Percentiles rank a stretch among this genome's conserved stretches.
phyloP scores from a whole-genome alignment of 2,888 invertebrate genomes.

The Mellilla xanthometata region DNA sequence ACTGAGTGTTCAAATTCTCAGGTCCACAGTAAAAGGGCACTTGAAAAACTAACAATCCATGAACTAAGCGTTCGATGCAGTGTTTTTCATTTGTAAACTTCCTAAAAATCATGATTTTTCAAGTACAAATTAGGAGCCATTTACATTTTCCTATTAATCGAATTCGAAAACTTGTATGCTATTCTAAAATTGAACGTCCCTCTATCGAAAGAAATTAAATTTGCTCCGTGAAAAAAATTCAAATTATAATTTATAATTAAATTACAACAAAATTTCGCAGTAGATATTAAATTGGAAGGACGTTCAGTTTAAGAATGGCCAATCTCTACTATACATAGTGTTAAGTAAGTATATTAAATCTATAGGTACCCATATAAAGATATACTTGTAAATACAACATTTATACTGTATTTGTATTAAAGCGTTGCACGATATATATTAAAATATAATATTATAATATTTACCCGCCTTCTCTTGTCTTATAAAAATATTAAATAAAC shows the following conservation, averaged over 20 bases:
- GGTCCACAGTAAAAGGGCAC: too few species aligned
- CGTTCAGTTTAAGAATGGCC: too few species aligned
- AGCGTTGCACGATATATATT: slow-evolving; percentile 27
- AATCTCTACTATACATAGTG: not conserved
- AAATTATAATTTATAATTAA: too few species aligned
- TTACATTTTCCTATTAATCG: slow-evolving; percentile 14
- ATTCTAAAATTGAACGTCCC: not conserved
- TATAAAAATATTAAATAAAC: not conserved
- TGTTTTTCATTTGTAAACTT: slow-evolving; percentile 1
- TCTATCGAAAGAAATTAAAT: too few species aligned
- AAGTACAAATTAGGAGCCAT: slow-evolving; percentile 19
- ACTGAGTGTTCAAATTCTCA: too few species aligned
- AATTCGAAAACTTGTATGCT: slow-evolving; percentile 1
- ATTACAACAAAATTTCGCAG: too few species aligned
- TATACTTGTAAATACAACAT: slow-evolving; percentile 46
- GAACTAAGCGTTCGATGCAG: not conserved
- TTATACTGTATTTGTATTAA: slow-evolving; percentile 47
- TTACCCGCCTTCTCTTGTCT: slow-evolving; percentile 5
- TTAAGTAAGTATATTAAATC: slow-evolving; percentile 22
- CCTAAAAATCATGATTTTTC: slow-evolving; percentile 10
- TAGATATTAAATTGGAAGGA: too few species aligned
- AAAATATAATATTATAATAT: slow-evolving; percentile 3
- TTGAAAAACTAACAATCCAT: too few species aligned
- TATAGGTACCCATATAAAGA: slow-evolving; percentile 25
- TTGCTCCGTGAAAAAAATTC: too few species aligned